Base-by-base conservation (phyloP, 2,113 vertebrate species). In the Arizona elegans region DNA sequence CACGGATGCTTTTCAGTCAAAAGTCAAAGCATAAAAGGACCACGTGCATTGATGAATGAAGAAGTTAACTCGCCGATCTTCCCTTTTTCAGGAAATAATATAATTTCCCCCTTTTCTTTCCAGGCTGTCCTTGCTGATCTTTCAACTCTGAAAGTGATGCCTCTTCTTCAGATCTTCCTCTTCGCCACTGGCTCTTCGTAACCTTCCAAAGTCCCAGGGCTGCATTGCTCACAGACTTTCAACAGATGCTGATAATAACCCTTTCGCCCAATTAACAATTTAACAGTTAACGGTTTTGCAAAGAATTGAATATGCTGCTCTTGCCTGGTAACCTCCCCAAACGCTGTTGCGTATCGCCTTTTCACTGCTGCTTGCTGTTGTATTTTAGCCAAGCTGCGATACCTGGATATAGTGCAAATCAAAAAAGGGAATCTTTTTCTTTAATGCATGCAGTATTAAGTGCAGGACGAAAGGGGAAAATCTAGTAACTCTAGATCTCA, bases 61-160 rank as follows among this genome's bases (percentile, higher is more conserved):
- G 87, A 89, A 29, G 26, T 81, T 55, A 3, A 47, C 50, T 38
- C 4, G 50, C 2, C 87, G 91, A 65, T n/a, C 15, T 75, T 75
- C 6, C 15, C 26, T 13, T 93, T 47, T 93, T 96, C 10, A 87
- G 21, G 50, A 56, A 90, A 58, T 94, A 92, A 96, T 96, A 97
- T 93, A 91, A 81, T 94, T 97, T 92, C 1, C 23, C 94, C 96
- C 94, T 23, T 89, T 90, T 89, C 58, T 26, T 97, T 96, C 85
- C 98, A 99, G 99, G 99, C 99, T 91, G 99, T 99, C 95, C 99
- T 99, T 94, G 99, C 99, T 92, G 99, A 99, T 95, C 98, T 99
- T 95, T 99, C 99, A 24, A 99, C 99, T 70, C 97, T 99, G 95
- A 99, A 99, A 98, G 99, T 99, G 95, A 99, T 99, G 98, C 99